Percentiles rank a stretch among this genome's conserved stretches.
Conservation (phyloP, 1,140 invertebrate species). For the Diabrotica virgifera region DNA sequence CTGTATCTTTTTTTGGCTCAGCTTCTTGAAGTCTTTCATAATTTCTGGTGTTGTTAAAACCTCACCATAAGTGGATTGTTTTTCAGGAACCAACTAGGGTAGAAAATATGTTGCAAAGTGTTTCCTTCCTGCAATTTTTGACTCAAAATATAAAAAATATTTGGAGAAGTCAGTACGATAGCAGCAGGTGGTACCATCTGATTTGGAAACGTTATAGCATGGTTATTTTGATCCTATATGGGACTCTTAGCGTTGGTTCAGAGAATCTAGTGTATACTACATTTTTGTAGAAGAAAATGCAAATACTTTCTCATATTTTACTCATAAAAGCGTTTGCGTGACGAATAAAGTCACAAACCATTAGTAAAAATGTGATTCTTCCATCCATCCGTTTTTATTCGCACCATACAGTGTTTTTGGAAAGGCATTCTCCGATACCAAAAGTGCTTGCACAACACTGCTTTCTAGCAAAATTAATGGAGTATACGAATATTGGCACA, state of each 20-base stretch:
- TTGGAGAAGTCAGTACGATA: background rate
- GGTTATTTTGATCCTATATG: background rate
- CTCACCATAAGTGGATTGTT: background rate
- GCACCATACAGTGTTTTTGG: slow-evolving; percentile 40
- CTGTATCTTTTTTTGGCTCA: background rate
- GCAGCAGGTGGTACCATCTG: background rate
- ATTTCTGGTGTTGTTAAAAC: background rate
- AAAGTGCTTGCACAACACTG: slow-evolving; percentile 37
- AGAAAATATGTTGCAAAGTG: too few relatives aligned
- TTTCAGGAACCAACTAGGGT: background rate
- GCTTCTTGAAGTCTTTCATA: background rate
- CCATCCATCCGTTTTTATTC: slow-evolving; percentile 44
- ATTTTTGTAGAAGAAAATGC: background rate
- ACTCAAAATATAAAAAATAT: too few relatives aligned
- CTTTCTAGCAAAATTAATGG: slow-evolving; percentile 43
- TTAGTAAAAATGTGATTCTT: slow-evolving; percentile 36
- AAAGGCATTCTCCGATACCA: slow-evolving; percentile 35
- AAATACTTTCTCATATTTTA: background rate
- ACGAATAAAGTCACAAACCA: slow-evolving; percentile 30
- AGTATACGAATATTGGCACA: too few relatives aligned
- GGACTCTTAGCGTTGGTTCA: background rate
- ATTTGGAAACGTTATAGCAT: background rate
- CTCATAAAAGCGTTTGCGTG: background rate
- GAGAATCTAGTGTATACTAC: background rate
- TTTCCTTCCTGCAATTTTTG: too few relatives aligned